Evolutionary conservation across 1,140 invertebrate species (phyloP).

Genomic region (Sitodiplosis mosellana): DNA sequence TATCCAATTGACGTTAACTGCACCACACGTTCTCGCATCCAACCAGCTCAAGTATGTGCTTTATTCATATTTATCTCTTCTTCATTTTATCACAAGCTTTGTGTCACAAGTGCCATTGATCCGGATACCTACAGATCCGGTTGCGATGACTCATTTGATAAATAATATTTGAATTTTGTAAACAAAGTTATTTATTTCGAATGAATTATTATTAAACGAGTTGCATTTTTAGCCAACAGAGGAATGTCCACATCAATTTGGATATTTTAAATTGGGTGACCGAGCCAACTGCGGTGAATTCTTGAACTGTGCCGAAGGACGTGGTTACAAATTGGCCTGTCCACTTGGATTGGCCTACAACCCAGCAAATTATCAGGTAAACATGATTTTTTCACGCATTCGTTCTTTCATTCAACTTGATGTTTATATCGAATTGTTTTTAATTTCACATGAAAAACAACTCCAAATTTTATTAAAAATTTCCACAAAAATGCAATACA

Average conservation of each 20-base stretch:
- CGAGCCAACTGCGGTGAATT: slow-evolving; percentile 58
- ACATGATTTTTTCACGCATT: slow-evolving; percentile 8
- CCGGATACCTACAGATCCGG: neutral
- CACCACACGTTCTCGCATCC: slow-evolving; percentile 41
- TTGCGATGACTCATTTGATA: neutral
- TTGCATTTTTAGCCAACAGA: slow-evolving; percentile 36
- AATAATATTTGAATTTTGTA: neutral
- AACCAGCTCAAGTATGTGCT: slow-evolving; percentile 12
- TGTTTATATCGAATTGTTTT: no score
- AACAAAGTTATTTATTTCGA: neutral
- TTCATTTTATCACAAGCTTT: neutral
- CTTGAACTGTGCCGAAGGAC: slow-evolving; percentile 66
- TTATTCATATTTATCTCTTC: neutral
- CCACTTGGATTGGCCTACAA: slow-evolving; percentile 75
- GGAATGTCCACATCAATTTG: slow-evolving; percentile 70
- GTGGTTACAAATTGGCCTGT: slow-evolving; percentile 29
- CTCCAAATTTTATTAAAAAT: no score
- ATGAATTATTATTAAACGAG: neutral
- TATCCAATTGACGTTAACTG: slow-evolving; percentile 71
- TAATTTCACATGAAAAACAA: no score
- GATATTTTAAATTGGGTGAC: slow-evolving; percentile 59
- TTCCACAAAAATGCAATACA: no score
- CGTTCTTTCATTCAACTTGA: no score
- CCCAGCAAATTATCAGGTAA: slow-evolving; percentile 35
- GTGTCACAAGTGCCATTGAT: neutral